A percentile compares a stretch with the other conserved stretches of the same genome.
Evolutionary conservation across 1,140 invertebrate genomes (phyloP).

Genomic region (Gonioctena quinquepunctata): DNA sequence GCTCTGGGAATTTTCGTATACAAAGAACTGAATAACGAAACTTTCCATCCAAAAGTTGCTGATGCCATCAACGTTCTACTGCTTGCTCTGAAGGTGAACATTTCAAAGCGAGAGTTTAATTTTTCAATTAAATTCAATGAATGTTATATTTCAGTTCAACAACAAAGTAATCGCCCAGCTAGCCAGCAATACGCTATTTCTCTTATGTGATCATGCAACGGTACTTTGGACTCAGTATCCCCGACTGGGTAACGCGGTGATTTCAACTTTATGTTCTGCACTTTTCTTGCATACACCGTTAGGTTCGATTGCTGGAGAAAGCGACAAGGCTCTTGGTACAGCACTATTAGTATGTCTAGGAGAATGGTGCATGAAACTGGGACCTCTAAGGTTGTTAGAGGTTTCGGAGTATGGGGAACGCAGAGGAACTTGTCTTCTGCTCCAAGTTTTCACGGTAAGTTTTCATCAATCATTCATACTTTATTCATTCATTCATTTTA

Average conservation of each 20-base stretch:
- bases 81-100: conserved; percentile 79
- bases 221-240: conserved; percentile 76
- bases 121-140: no score
- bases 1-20: conserved; percentile 86
- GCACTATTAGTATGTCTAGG: conserved; percentile 87
- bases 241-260: conserved; percentile 73
- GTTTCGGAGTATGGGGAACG: conserved; percentile 53
- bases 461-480: no score
- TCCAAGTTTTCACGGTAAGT: conserved; percentile 66
- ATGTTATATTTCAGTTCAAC: conserved; percentile 71
- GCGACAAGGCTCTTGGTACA: conserved; percentile 75
- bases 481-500: no score
- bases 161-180: conserved; percentile 84
- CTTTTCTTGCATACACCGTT: conserved; percentile 54
- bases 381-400: conserved; percentile 56
- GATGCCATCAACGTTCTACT: conserved; percentile 87
- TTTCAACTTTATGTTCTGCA: conserved; percentile 61
- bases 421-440: conserved; percentile 61
- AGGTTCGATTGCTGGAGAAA: conserved; percentile 56
- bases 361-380: conserved; percentile 88
- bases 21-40: conserved; percentile 71
- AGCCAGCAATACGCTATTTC: conserved; percentile 81
- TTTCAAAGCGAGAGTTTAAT: no score
- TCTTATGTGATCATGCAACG: conserved; percentile 80
- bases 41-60: conserved; percentile 71